Evolutionary conservation across 1,140 invertebrate species (phyloP), one percentile per base, ranked within the genome.

Genomic region (Sycophaga agraensis): DNA sequence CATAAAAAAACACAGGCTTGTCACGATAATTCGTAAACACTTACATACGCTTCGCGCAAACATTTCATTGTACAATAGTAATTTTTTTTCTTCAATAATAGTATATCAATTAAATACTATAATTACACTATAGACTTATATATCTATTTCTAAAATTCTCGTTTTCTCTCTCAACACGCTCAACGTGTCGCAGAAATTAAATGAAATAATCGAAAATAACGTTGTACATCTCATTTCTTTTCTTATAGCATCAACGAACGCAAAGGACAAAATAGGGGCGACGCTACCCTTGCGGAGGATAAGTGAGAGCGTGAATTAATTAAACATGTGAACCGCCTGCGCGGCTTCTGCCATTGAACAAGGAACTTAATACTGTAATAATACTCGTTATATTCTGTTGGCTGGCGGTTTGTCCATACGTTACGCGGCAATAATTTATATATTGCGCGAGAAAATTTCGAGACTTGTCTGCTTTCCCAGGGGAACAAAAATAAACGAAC

Each of bases 131-230:
- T 11, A 31, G 28, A 4, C 11, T 11, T 26, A 46, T 28, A 46
- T 31, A 12, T 51, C 28, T 11, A 31, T 9, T 22, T 40, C 4
- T 34, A 39, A 21, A 50, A n/a, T 34, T 40, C 12, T 34, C n/a
- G 19, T 17, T 7, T n/a, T 11, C 12, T 34, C 17, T n/a, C 46
- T 46, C 54, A 51, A 57, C 60, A 63, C 67, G 66, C 59, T 70
- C 63, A 69, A 70, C 67, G 64, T 67, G 61, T 51, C 55, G 67
- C 58, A 28, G 51, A 37, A 59, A 59, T 53, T 60, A 57, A 64
- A 24, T 43, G 19, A 35, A 60, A 55, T 28, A 51, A 55, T 64
- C 1, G 34, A 49, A 55, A 39, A 55, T 34, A 49, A 59, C 3
- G 16, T 40, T 16, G 21, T 45, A 51, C 34, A 43, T 49, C 11